Conservation (phyloP, 2,888 invertebrate genomes). For the Lumbricus terrestris region DNA sequence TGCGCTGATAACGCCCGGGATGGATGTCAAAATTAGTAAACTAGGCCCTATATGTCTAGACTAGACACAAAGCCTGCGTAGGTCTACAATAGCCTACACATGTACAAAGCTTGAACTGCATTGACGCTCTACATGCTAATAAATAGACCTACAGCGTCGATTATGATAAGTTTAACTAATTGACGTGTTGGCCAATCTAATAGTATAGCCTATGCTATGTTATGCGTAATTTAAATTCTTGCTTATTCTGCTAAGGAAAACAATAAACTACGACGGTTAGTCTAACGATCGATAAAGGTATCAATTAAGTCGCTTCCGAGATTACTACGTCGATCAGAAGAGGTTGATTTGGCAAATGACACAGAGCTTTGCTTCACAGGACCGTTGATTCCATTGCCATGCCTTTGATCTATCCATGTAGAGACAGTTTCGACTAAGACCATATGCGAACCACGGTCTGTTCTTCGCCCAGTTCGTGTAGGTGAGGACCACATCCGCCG, state of each 20-base stretch:
- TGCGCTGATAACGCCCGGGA: neutral
- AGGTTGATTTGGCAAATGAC: neutral
- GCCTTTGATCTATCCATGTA: neutral
- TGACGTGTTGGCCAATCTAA: too few species aligned
- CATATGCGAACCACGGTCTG: neutral
- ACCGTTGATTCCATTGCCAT: conserved; percentile 6
- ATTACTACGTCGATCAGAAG: neutral
- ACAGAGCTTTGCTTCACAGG: neutral
- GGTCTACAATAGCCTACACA: too few species aligned
- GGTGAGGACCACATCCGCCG: neutral
- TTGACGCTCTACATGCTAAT: neutral
- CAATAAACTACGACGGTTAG: neutral
- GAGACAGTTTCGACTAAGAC: neutral
- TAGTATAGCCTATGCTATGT: neutral
- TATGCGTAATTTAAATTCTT: neutral
- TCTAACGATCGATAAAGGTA: too few species aligned
- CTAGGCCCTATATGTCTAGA: too few species aligned
- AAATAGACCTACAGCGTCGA: neutral
- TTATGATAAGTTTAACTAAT: neutral
- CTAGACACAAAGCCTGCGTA: too few species aligned
- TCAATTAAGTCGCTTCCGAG: neutral
- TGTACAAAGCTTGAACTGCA: neutral
- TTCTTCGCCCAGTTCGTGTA: neutral
- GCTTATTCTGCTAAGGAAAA: neutral
- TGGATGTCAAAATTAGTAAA: neutral